Base-by-base conservation (phyloP, 2,797 vertebrate genomes). In the Lindbergichthys nudifrons region DNA sequence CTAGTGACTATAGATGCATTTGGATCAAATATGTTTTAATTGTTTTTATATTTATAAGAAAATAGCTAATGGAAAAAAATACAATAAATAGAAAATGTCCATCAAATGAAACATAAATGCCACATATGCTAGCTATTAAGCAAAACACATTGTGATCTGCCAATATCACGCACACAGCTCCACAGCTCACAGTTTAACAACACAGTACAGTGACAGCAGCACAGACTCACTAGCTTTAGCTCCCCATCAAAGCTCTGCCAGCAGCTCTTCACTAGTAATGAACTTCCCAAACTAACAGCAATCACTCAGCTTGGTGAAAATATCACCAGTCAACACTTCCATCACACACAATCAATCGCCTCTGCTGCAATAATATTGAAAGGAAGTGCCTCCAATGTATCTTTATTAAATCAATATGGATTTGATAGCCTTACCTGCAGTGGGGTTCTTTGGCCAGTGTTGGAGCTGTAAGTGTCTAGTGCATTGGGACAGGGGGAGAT, bases 351-450 rank as follows among this genome's bases (percentile, higher is more conserved):
- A 88, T 92, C 90, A 84, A 90, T 88, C 46, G 53, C 39, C 7
- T 84, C 83, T 69, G 63, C 79, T 77, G 85, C 88, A 88, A 88
- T 88, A 93, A 87, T 87, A 70, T 57, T 70, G 72, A 81, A 73
- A 81, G 81, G 85, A 88, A 86, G 78, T 80, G 71, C 75, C 76
- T 83, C 70, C 91, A 79, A 86, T 93, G 85, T 82, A 89, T 93
- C 89, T 91, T 92, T 89, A 90, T 90, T 82, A 90, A 91, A 90
- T 89, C 88, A 82, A 91, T 84, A 92, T 88, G 83, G 87, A 85
- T 89, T 84, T 85, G 88, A 91, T 89, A 80, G 88, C 82, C 94
- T 95, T 95, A 95, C 94, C 94, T 95, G 89, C 73, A 88, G 87
- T 79, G 83, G 81, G 79, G 73, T 79, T 84, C 87, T 88, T 80